Evolutionary conservation across 2,888 invertebrate species (phyloP).

Genomic region (Byasa hedistus): DNA sequence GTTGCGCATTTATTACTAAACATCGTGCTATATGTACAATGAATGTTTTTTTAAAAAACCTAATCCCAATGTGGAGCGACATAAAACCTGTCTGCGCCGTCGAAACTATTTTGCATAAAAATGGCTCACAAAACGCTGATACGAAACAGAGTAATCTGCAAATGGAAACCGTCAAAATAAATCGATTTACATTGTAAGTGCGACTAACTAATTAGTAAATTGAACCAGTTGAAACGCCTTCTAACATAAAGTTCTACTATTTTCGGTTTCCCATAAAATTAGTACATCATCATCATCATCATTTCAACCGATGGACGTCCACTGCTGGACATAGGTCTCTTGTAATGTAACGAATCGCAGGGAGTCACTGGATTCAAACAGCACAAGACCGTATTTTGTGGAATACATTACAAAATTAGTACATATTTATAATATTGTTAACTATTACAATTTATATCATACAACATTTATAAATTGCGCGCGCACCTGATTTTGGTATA

Average conservation of each 20-base stretch:
- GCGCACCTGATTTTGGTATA: too few relatives aligned
- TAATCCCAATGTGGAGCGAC: background rate
- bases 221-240: constrained; percentile 6
- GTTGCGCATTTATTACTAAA: background rate
- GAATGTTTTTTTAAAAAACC: background rate
- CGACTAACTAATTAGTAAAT: constrained; percentile 23
- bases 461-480: too few relatives aligned
- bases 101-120: constrained; percentile 25
- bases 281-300: background rate
- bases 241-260: background rate
- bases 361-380: too few relatives aligned
- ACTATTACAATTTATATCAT: too few relatives aligned
- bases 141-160: constrained; percentile 23
- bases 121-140: constrained; percentile 13
- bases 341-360: too few relatives aligned
- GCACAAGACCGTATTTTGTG: too few relatives aligned
- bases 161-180: constrained; percentile 25
- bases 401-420: too few relatives aligned
- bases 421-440: too few relatives aligned
- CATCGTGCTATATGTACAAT: background rate
- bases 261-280: background rate
- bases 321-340: too few relatives aligned
- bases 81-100: constrained; percentile 13
- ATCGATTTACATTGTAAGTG: constrained; percentile 27
- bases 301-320: too few relatives aligned